phyloP scores from a whole-genome alignment of 1,140 invertebrate genomes.

The Varroa destructor region DNA sequence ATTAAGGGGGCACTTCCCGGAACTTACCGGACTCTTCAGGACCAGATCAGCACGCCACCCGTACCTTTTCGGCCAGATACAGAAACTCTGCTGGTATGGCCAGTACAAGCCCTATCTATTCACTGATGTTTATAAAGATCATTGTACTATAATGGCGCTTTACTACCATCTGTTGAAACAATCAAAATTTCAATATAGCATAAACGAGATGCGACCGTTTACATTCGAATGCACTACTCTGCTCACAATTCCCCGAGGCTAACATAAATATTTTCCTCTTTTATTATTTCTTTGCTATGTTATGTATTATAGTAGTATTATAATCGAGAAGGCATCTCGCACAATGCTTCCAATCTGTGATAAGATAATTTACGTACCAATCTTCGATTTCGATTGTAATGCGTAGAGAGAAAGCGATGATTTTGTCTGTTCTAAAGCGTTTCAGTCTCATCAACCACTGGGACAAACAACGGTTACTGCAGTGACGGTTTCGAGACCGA shows the following conservation, averaged over 20 bases:
- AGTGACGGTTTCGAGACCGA: slow-evolving; percentile 36
- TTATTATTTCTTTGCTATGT: too few relatives aligned
- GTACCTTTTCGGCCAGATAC: slow-evolving; percentile 43
- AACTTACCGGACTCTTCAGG: slow-evolving; percentile 41
- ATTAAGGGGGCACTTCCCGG: slow-evolving; percentile 39
- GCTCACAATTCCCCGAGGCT: too few relatives aligned
- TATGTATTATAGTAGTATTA: too few relatives aligned
- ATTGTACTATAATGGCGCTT: too few relatives aligned
- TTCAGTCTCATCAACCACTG: slow-evolving; percentile 33
- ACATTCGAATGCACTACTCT: too few relatives aligned
- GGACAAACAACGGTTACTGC: slow-evolving; percentile 35
- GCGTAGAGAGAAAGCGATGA: slow-evolving; percentile 47
- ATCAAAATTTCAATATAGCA: too few relatives aligned
- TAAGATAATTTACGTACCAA: too few relatives aligned
- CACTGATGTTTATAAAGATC: not conserved
- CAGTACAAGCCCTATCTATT: not conserved
- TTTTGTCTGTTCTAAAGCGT: slow-evolving; percentile 41
- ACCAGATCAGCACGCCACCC: slow-evolving; percentile 48
- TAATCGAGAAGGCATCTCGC: too few relatives aligned
- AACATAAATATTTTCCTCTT: too few relatives aligned
- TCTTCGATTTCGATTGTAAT: slow-evolving; percentile 33
- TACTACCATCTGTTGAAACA: too few relatives aligned
- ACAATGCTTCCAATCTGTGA: too few relatives aligned
- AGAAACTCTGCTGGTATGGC: slow-evolving; percentile 41
- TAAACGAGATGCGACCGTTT: too few relatives aligned